Evolutionary conservation across 2,113 vertebrate genomes (phyloP).

Genomic region (Atractosteus spatula): DNA sequence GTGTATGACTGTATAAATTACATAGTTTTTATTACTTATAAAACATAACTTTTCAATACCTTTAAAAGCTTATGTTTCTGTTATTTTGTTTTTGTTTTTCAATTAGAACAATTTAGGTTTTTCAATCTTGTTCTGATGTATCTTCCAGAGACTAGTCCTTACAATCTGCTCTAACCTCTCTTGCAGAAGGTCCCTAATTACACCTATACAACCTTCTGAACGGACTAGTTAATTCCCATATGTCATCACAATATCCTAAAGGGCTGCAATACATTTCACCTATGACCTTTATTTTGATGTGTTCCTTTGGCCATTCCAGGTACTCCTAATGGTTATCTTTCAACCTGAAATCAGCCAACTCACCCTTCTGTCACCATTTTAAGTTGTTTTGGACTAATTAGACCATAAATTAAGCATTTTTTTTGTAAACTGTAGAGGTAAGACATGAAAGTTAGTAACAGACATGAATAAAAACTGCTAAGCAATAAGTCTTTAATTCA

Average conservation of each 20-base stretch:
- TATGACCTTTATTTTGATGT: background rate
- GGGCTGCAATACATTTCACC: conserved; percentile 4
- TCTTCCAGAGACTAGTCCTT: background rate
- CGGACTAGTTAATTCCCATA: background rate
- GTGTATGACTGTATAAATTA: too few species aligned
- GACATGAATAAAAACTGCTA: too few species aligned
- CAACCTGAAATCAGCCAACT: background rate
- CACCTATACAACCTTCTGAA: background rate
- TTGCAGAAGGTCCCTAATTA: background rate
- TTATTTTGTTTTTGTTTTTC: background rate
- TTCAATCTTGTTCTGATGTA: too few species aligned
- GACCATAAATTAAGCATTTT: conserved; percentile 13
- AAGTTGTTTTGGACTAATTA: conserved; percentile 21
- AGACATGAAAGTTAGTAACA: too few species aligned
- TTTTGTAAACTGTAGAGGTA: too few species aligned
- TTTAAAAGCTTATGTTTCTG: background rate
- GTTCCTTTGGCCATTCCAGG: background rate
- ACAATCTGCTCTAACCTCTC: background rate
- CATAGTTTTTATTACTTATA: too few species aligned
- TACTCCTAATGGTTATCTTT: background rate
- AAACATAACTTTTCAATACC: too few species aligned
- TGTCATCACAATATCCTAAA: conserved; percentile 15
- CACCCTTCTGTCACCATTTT: conserved; percentile 7
- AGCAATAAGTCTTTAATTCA: too few species aligned
- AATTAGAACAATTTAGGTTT: background rate